A percentile compares a stretch with the other conserved stretches of the same genome.
These are phyloP conservation scores for Chirona hameri DNA, from an alignment of 2,888 invertebrate species.

Conservation along the genomic window DNA sequence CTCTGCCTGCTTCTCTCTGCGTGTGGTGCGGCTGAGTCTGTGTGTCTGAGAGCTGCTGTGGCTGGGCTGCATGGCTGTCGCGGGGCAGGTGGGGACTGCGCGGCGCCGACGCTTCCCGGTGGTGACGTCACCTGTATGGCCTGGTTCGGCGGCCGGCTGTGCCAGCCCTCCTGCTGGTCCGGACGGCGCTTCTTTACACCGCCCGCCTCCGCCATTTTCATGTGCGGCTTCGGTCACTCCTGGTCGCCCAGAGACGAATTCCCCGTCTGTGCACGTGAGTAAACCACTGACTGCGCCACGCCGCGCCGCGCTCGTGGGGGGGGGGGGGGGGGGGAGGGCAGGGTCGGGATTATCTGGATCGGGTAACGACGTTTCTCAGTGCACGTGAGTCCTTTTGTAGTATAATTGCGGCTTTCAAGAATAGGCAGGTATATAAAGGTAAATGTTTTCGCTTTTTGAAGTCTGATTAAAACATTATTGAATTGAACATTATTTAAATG, in stretches of 20 bases:
- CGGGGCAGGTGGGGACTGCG: constrained; percentile 26
- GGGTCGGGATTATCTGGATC: no score
- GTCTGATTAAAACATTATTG: no score
- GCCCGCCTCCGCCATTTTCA: constrained; percentile 38
- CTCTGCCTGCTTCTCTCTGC: neutral
- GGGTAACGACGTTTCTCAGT: no score
- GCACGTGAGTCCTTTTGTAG: no score
- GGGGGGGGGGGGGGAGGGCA: no score
- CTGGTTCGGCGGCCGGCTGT: constrained; percentile 37
- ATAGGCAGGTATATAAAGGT: no score
- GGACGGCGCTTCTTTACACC: constrained; percentile 36
- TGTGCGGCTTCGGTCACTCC: constrained; percentile 33
- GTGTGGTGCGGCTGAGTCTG: neutral
- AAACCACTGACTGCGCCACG: neutral
- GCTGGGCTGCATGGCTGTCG: neutral
- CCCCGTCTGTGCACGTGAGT: constrained; percentile 27
- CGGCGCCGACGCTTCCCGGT: constrained; percentile 34
- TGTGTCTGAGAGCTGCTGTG: neutral
- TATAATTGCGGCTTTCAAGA: no score
- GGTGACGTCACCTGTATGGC: constrained; percentile 36
- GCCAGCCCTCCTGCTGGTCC: constrained; percentile 36
- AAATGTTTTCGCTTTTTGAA: no score
- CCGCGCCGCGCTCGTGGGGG: neutral
- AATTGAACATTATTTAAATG: no score
- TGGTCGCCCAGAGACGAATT: constrained; percentile 25